phyloP scores from a whole-genome alignment of 2,888 invertebrate species.

The Drosophila nigricruria region DNA sequence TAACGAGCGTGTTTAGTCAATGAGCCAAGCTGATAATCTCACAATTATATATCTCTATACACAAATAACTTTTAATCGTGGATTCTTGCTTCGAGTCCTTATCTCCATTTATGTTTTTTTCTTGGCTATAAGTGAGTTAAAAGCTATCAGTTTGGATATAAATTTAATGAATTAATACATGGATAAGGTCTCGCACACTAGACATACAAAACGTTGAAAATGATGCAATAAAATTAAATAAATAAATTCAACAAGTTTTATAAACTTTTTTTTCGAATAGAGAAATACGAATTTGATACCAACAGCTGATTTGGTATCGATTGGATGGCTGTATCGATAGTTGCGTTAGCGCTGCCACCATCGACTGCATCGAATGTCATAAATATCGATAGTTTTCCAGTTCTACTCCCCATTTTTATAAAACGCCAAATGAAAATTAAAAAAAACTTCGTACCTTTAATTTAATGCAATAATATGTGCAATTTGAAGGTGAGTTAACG shows the following conservation, averaged over 20 bases:
- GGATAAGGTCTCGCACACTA: conserved; percentile 49
- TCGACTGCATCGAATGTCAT: conserved; percentile 33
- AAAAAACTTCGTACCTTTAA: conserved; percentile 75
- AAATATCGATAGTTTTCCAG: conserved; percentile 53
- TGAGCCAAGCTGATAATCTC: conserved; percentile 76
- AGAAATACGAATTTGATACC: neutral
- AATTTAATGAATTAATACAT: conserved; percentile 39
- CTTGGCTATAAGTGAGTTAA: conserved; percentile 38
- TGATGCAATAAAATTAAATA: conserved; percentile 46
- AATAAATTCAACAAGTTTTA: conserved; percentile 10
- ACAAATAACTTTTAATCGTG: conserved; percentile 44
- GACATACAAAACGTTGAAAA: conserved; percentile 45
- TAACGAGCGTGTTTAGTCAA: conserved; percentile 63
- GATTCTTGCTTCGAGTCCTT: conserved; percentile 39
- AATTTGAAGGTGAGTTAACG: conserved; percentile 83
- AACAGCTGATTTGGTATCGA: conserved; percentile 38
- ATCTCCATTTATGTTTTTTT: conserved; percentile 46
- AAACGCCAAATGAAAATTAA: conserved; percentile 74
- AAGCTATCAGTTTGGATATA: conserved; percentile 47
- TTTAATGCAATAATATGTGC: conserved; percentile 83
- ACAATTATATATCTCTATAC: conserved; percentile 58
- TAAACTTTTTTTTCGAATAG: neutral
- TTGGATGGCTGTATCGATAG: conserved; percentile 20
- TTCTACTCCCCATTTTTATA: conserved; percentile 65
- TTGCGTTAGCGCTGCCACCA: conserved; percentile 13